Conservation (phyloP, 1,140 invertebrate species). For the Drosophila ogumai region DNA sequence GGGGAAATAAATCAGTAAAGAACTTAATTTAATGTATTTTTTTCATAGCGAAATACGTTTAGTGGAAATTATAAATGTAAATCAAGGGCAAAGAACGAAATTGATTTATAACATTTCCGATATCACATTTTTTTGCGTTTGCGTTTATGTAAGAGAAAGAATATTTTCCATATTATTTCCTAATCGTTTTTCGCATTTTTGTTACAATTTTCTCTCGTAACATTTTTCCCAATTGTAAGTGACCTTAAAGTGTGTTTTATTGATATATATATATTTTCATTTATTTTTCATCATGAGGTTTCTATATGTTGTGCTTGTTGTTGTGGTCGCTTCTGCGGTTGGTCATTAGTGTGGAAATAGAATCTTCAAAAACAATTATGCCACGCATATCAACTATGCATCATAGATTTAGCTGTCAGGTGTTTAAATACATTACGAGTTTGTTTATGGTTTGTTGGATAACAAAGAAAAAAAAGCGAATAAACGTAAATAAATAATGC, state of each 20-base stretch:
- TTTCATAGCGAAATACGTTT: constrained; percentile 31
- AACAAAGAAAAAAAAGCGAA: constrained; percentile 11
- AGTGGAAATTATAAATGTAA: constrained; percentile 44
- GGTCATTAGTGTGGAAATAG: constrained; percentile 40
- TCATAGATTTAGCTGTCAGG: constrained; percentile 33
- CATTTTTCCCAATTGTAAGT: constrained; percentile 85
- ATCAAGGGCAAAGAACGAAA: constrained; percentile 42
- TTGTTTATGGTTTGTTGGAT: constrained; percentile 31
- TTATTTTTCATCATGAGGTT: constrained; percentile 43
- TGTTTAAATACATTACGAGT: constrained; percentile 31
- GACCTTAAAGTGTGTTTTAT: constrained; percentile 85
- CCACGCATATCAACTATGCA: constrained; percentile 33
- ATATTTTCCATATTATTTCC: constrained; percentile 42
- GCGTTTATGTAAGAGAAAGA: constrained; percentile 31
- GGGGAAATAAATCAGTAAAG: constrained; percentile 38
- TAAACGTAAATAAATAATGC: constrained; percentile 29
- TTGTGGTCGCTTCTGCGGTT: constrained; percentile 32
- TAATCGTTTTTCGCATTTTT: constrained; percentile 41
- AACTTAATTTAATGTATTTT: constrained; percentile 44
- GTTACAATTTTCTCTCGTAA: constrained; percentile 63
- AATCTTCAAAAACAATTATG: constrained; percentile 40
- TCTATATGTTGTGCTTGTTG: constrained; percentile 47
- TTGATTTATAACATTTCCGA: constrained; percentile 52
- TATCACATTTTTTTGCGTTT: constrained; percentile 2
- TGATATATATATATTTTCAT: constrained; percentile 23